Percentiles rank a stretch among this genome's conserved stretches.
Evolutionary conservation across 2,113 vertebrate genomes (phyloP).

Genomic region (Cyprinodon brontotheroides): DNA sequence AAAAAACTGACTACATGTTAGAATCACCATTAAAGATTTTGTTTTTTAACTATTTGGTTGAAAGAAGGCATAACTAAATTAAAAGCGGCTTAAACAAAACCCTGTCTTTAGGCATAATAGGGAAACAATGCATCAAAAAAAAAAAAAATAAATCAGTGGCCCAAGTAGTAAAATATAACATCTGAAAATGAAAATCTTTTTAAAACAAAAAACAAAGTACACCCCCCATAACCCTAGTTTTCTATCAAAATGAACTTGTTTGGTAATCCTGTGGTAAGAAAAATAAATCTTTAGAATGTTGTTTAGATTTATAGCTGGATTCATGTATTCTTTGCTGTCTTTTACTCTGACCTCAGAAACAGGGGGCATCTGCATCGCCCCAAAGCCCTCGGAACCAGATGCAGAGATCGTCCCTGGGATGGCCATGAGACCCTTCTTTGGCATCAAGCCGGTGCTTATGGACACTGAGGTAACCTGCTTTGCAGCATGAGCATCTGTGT

Average conservation of each 20-base stretch:
- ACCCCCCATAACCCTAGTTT: background rate
- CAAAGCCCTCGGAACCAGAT: constrained; percentile 77
- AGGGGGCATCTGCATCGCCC: constrained; percentile 84
- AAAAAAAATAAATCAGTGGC: background rate
- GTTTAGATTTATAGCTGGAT: background rate
- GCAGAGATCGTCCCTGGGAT: constrained; percentile 83
- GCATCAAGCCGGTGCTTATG: constrained; percentile 80
- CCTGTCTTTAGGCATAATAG: background rate
- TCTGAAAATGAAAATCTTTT: no score
- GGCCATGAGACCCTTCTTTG: constrained; percentile 86
- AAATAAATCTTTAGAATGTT: no score
- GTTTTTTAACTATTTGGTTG: background rate
- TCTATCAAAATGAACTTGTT: background rate
- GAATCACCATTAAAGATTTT: background rate
- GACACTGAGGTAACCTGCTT: constrained; percentile 75
- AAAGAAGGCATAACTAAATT: background rate
- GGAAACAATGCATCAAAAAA: background rate
- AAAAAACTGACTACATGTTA: background rate
- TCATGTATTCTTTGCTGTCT: constrained; percentile 10
- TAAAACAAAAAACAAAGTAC: no score
- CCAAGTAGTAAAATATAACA: no score
- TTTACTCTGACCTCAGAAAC: constrained; percentile 76
- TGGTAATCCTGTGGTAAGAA: background rate
- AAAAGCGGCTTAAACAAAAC: background rate
- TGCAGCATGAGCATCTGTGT: constrained; percentile 9